These are phyloP conservation scores for Pelobates cultripes DNA, from an alignment of 2,797 vertebrate species.

Conservation along the genomic window DNA sequence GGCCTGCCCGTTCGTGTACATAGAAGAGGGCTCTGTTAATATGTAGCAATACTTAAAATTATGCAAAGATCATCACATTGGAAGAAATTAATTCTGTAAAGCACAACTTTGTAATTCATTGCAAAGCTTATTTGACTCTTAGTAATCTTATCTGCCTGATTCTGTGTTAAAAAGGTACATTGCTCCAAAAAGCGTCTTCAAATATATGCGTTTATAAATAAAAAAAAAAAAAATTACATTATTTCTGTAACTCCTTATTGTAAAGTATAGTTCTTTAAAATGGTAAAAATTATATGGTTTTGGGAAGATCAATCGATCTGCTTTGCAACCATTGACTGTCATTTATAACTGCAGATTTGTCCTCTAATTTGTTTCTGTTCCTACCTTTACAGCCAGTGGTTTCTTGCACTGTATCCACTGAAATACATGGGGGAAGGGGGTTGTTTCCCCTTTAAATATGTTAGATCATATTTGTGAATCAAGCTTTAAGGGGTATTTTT, in stretches of 20 bases:
- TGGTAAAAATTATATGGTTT: neutral
- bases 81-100: constrained; percentile 33
- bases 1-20: constrained; percentile 23
- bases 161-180: constrained; percentile 44
- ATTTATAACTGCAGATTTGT: no score
- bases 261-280: constrained; percentile 34
- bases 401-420: no score
- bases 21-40: constrained; percentile 23
- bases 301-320: neutral
- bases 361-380: no score
- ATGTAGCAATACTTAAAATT: constrained; percentile 51
- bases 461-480: no score
- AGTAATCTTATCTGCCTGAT: constrained; percentile 34
- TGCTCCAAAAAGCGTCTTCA: constrained; percentile 47
- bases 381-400: no score
- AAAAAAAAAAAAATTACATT: constrained; percentile 42
- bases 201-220: constrained; percentile 55
- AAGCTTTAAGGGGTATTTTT: no score
- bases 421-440: no score
- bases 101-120: constrained; percentile 53
- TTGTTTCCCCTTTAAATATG: no score
- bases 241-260: constrained; percentile 47
- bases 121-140: constrained; percentile 33
- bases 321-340: no score
- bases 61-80: constrained; percentile 36